phyloP scores from a whole-genome alignment of 2,113 vertebrate genomes.

The Lamprologus lemairii region DNA sequence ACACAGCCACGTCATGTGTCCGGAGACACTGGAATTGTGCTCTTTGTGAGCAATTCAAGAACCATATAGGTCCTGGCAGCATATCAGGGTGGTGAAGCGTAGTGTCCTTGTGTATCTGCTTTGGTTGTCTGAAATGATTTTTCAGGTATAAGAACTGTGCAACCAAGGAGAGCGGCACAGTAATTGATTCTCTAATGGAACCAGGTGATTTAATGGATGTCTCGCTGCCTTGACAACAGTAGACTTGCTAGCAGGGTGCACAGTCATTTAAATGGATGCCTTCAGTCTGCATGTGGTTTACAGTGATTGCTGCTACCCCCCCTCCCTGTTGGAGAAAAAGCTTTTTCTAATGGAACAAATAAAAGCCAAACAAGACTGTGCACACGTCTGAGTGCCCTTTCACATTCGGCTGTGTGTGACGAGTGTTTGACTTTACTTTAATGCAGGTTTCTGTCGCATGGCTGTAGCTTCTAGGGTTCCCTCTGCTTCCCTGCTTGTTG shows the following conservation, averaged over 20 bases:
- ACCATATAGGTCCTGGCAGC: background rate
- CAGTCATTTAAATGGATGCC: conserved; percentile 79
- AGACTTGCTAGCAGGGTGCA: conserved; percentile 76
- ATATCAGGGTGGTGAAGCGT: background rate
- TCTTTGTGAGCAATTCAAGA: background rate
- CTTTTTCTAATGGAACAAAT: conserved; percentile 45
- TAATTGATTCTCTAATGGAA: conserved; percentile 98
- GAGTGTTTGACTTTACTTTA: background rate
- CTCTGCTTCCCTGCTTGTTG: background rate
- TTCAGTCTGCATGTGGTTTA: conserved; percentile 65
- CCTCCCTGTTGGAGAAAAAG: conserved; percentile 12
- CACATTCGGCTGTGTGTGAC: background rate
- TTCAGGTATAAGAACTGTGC: conserved; percentile 74
- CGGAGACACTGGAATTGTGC: background rate
- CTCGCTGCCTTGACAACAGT: conserved; percentile 78
- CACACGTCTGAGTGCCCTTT: background rate
- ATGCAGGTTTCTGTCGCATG: background rate
- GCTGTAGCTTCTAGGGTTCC: background rate
- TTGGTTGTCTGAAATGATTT: conserved; percentile 75
- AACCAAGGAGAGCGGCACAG: conserved; percentile 78
- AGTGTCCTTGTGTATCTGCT: conserved; percentile 53
- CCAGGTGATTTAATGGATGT: conserved; percentile 87
- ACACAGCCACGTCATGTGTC: background rate
- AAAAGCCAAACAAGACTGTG: conserved; percentile 24
- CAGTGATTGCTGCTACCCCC: conserved; percentile 36